A percentile compares a stretch with the other conserved stretches of the same genome.
Evolutionary conservation across 2,113 vertebrate species (phyloP).

Genomic region (Seriola aureovittata): DNA sequence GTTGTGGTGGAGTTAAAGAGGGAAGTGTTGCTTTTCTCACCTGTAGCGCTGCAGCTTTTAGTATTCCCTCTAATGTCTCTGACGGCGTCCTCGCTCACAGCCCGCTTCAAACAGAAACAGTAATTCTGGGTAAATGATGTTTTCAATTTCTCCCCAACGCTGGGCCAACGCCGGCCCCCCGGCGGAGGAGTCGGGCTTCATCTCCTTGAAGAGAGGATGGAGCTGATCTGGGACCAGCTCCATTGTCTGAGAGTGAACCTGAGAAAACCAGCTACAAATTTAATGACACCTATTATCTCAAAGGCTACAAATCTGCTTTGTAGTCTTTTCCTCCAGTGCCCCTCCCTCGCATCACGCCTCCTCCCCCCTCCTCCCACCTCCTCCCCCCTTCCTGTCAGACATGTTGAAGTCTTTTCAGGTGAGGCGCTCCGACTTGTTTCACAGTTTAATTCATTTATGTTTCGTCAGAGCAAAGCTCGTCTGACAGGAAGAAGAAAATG

Average conservation of each 20-base stretch:
- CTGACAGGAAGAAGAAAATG: too few species aligned
- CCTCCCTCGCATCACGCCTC: not conserved
- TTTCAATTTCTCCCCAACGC: constrained; percentile 32
- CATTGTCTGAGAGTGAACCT: constrained; percentile 43
- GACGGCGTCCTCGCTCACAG: not conserved
- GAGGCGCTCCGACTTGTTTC: not conserved
- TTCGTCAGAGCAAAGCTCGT: too few species aligned
- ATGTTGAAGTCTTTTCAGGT: constrained; percentile 43
- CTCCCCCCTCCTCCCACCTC: not conserved
- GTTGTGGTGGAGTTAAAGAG: constrained; percentile 44
- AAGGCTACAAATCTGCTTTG: constrained; percentile 55
- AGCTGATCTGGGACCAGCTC: constrained; percentile 27
- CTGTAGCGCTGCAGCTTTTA: constrained; percentile 35
- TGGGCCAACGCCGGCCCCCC: constrained; percentile 20
- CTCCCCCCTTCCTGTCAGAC: not conserved
- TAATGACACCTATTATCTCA: constrained; percentile 57
- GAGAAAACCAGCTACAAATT: constrained; percentile 54
- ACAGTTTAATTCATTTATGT: too few species aligned
- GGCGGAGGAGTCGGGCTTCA: constrained; percentile 39
- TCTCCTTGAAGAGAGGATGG: constrained; percentile 37
- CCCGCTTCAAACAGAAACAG: constrained; percentile 66
- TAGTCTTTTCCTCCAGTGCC: constrained; percentile 27
- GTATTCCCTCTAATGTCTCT: constrained; percentile 50
- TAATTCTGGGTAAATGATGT: constrained; percentile 65
- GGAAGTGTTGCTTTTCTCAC: constrained; percentile 34